Percentiles rank a stretch among this genome's conserved stretches.
These are phyloP conservation scores for Ligdia adustata DNA, from an alignment of 2,888 invertebrate species.

Conservation along the genomic window DNA sequence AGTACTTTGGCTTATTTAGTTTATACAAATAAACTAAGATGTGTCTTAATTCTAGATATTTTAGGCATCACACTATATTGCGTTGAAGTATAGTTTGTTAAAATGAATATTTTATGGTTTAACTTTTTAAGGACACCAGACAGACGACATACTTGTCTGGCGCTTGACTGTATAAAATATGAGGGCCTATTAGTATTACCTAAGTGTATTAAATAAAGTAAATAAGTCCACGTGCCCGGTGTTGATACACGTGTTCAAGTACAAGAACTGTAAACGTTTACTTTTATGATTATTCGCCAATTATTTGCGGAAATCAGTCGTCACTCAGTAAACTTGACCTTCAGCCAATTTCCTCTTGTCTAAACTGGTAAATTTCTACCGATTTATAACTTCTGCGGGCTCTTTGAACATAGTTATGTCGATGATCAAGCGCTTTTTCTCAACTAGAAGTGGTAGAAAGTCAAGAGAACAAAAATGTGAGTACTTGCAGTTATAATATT, in stretches of 20 bases:
- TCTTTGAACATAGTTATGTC: slow-evolving; percentile 2
- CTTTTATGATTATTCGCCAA: slow-evolving; percentile 24
- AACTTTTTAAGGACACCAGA: slow-evolving; percentile 3
- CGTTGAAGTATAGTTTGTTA: no score
- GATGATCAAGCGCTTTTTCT: slow-evolving; percentile 18
- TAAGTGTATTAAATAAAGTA: slow-evolving; percentile 22
- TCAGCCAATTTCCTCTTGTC: slow-evolving; percentile 22
- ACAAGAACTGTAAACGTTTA: slow-evolving; percentile 27
- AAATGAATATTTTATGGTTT: neutral
- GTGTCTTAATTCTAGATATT: no score
- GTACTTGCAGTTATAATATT: slow-evolving; percentile 3
- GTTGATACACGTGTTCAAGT: slow-evolving; percentile 26
- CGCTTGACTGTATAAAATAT: slow-evolving; percentile 11
- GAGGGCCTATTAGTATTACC: slow-evolving; percentile 8
- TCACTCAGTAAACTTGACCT: slow-evolving; percentile 28
- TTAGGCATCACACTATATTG: no score
- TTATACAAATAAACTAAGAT: no score
- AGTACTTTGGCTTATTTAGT: no score
- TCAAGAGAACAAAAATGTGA: slow-evolving; percentile 14
- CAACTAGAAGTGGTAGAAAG: slow-evolving; percentile 20
- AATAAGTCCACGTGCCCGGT: slow-evolving; percentile 28
- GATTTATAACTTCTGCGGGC: neutral
- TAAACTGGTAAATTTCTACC: slow-evolving; percentile 25
- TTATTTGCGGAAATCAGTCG: slow-evolving; percentile 14
- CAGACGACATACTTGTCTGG: neutral